Conservation (phyloP, 2,888 invertebrate species). For the Oscheius sp. region DNA sequence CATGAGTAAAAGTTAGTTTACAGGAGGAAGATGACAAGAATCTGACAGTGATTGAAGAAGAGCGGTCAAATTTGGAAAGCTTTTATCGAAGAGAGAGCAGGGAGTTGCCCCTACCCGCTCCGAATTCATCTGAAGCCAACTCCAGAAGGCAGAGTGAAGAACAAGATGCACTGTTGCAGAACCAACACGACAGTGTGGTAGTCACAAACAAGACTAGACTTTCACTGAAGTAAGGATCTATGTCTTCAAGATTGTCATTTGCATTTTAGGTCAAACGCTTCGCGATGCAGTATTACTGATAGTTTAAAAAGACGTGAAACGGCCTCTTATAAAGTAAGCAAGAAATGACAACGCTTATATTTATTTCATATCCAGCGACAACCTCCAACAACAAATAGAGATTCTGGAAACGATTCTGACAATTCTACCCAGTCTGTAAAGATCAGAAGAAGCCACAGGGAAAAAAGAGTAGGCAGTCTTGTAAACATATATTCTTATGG, state of each 20-base stretch:
- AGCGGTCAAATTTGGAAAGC: conserved; percentile 42
- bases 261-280: conserved; percentile 36
- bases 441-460: not conserved
- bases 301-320: conserved; percentile 47
- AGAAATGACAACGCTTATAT: not conserved
- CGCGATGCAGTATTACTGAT: conserved; percentile 44
- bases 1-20: conserved; percentile 32
- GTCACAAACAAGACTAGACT: conserved; percentile 1
- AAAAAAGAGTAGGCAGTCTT: not conserved
- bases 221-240: conserved; percentile 14
- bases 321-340: conserved; percentile 2
- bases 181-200: conserved; percentile 40
- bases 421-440: conserved; percentile 18
- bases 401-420: conserved; percentile 28
- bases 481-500: not conserved
- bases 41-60: conserved; percentile 62
- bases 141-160: conserved; percentile 56
- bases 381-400: not conserved
- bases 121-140: conserved; percentile 52
- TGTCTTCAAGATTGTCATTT: not conserved
- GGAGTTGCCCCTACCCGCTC: conserved; percentile 40
- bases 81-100: conserved; percentile 20
- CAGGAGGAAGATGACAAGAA: conserved; percentile 54
- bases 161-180: conserved; percentile 44
- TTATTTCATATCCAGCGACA: not conserved